Conservation (phyloP, 2,113 vertebrate genomes). For the Hippopotamus amphibius region DNA sequence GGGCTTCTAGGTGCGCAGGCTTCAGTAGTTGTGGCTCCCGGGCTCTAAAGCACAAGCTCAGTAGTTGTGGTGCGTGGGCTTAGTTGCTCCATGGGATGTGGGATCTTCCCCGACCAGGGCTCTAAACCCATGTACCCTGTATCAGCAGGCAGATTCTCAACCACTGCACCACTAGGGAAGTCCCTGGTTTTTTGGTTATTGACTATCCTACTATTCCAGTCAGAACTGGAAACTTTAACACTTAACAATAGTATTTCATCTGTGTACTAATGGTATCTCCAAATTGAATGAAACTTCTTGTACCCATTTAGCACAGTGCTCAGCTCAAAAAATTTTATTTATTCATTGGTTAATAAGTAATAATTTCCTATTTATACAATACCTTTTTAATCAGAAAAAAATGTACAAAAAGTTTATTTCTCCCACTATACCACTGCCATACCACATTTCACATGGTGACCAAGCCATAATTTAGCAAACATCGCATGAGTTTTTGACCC, state of each 20-base stretch:
- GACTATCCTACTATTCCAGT: background rate
- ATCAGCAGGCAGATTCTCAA: too few relatives aligned
- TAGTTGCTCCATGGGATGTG: too few relatives aligned
- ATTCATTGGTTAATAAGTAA: slow-evolving; percentile 8
- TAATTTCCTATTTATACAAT: slow-evolving; percentile 38
- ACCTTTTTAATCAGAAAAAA: slow-evolving; percentile 1
- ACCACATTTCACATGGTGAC: slow-evolving; percentile 12
- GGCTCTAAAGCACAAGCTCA: too few relatives aligned
- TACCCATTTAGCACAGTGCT: background rate
- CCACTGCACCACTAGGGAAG: too few relatives aligned
- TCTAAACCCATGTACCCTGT: too few relatives aligned
- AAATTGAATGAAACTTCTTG: slow-evolving; percentile 14
- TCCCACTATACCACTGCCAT: background rate
- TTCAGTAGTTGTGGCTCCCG: too few relatives aligned
- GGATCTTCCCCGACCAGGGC: too few relatives aligned
- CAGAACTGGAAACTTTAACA: background rate
- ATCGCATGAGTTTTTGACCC: background rate
- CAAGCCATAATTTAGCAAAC: background rate
- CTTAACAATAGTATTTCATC: background rate
- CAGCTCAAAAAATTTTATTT: background rate
- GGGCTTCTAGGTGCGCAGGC: too few relatives aligned
- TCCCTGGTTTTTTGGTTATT: background rate
- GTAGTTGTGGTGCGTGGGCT: too few relatives aligned
- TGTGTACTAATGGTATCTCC: background rate
- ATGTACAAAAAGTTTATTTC: background rate